Evolutionary conservation across 2,888 invertebrate species (phyloP).

Genomic region (Linyphia triangularis): DNA sequence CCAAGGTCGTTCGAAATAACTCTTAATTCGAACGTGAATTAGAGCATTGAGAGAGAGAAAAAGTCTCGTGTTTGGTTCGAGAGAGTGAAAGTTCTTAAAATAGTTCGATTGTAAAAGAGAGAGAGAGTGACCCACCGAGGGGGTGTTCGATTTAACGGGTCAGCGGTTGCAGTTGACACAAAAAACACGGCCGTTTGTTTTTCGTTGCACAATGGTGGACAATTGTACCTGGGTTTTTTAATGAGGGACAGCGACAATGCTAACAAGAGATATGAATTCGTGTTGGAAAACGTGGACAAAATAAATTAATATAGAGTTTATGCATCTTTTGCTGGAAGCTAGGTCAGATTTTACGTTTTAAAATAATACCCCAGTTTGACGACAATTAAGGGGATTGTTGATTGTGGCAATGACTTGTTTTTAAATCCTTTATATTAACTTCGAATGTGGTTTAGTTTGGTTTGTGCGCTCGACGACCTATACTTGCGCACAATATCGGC

Average conservation of each 20-base stretch:
- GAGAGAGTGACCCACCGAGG: neutral
- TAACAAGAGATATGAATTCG: neutral
- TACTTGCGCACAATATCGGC: too few relatives aligned
- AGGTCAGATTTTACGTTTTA: too few relatives aligned
- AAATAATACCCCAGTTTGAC: too few relatives aligned
- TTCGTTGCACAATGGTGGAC: neutral
- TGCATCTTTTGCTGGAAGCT: too few relatives aligned
- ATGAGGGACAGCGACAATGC: neutral
- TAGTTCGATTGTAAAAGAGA: neutral
- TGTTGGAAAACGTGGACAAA: neutral
- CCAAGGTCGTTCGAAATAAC: neutral
- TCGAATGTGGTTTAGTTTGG: too few relatives aligned
- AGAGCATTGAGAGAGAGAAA: constrained; percentile 23
- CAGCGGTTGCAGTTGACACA: constrained; percentile 31
- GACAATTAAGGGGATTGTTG: too few relatives aligned
- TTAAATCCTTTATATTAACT: too few relatives aligned
- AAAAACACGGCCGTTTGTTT: neutral
- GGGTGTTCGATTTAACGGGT: constrained; percentile 19
- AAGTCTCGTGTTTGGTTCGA: neutral
- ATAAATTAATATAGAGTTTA: neutral
- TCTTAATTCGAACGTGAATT: neutral
- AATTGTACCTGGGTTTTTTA: neutral
- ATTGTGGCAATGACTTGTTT: too few relatives aligned
- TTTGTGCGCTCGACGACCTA: too few relatives aligned
- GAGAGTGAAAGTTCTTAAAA: constrained; percentile 29